A percentile compares a stretch with the other conserved stretches of the same genome.
These are phyloP conservation scores for Willowsia nigromaculata DNA, from an alignment of 2,888 invertebrate species.

Conservation along the genomic window DNA sequence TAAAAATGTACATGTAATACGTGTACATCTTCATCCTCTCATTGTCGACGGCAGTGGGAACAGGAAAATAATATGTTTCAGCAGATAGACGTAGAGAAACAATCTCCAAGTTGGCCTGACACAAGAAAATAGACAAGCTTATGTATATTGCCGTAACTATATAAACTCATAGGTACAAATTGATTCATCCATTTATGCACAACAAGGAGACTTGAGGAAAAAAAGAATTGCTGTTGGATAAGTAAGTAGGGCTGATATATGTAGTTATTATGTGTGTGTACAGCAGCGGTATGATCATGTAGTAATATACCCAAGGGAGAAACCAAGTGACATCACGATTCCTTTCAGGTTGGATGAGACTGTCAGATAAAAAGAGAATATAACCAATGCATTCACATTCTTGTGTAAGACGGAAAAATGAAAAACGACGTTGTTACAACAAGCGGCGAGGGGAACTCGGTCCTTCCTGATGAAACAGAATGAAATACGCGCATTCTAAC, in stretches of 20 bases:
- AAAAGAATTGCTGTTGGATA: constrained; percentile 1
- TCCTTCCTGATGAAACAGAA: background rate
- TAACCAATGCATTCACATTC: background rate
- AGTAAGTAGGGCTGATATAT: background rate
- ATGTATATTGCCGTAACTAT: background rate
- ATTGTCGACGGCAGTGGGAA: background rate
- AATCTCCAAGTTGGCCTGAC: background rate
- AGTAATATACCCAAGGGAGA: constrained; percentile 64
- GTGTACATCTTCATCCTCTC: no score
- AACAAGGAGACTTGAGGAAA: background rate
- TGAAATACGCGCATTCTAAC: background rate
- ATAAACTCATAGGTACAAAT: background rate
- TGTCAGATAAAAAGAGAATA: constrained; percentile 54
- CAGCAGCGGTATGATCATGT: constrained; percentile 37
- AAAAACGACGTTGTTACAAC: background rate
- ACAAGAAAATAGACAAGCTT: background rate
- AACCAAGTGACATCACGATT: constrained; percentile 60
- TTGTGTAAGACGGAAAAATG: background rate
- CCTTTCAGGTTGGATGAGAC: constrained; percentile 56
- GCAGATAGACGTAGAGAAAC: background rate
- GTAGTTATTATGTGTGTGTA: background rate
- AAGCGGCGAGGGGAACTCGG: background rate
- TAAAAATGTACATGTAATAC: background rate
- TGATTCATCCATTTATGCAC: background rate
- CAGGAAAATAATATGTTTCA: background rate